Conservation (phyloP, 2,113 vertebrate genomes). For the Propithecus coquereli region DNA sequence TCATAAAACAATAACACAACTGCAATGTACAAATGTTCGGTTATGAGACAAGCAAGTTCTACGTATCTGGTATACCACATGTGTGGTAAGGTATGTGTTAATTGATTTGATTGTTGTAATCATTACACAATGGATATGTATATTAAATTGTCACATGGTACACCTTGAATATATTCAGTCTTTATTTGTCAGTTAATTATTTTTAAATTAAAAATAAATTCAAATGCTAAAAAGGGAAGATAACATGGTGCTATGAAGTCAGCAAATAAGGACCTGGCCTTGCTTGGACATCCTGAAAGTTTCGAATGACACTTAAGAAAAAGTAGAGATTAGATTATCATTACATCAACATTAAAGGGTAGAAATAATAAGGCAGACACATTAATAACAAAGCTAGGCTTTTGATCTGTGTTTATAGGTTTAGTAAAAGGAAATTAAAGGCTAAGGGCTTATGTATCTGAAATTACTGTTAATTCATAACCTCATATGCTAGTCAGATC, state of each 20-base stretch:
- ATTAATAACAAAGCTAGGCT: not conserved
- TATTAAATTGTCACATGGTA: not conserved
- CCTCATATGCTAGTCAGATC: conserved; percentile 56
- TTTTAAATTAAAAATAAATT: not conserved
- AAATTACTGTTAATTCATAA: conserved; percentile 45
- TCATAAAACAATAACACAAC: not conserved
- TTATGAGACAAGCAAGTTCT: not conserved
- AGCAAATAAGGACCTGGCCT: not conserved
- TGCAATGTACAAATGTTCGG: not conserved
- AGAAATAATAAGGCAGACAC: not conserved
- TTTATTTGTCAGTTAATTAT: not conserved
- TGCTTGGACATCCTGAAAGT: not conserved
- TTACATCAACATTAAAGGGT: not conserved
- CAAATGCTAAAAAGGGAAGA: not conserved
- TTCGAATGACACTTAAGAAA: not conserved
- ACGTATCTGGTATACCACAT: not conserved
- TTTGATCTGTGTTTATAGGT: not conserved
- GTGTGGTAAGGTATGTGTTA: too few species aligned
- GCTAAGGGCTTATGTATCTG: not conserved
- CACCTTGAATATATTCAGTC: not conserved
- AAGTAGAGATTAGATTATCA: not conserved
- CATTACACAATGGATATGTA: not conserved
- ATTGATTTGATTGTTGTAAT: not conserved
- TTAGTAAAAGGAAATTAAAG: conserved; percentile 1
- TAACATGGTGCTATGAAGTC: not conserved